Evolutionary conservation across 2,113 vertebrate genomes (phyloP), one percentile per base, ranked within the genome.

Genomic region (Miniopterus natalensis): DNA sequence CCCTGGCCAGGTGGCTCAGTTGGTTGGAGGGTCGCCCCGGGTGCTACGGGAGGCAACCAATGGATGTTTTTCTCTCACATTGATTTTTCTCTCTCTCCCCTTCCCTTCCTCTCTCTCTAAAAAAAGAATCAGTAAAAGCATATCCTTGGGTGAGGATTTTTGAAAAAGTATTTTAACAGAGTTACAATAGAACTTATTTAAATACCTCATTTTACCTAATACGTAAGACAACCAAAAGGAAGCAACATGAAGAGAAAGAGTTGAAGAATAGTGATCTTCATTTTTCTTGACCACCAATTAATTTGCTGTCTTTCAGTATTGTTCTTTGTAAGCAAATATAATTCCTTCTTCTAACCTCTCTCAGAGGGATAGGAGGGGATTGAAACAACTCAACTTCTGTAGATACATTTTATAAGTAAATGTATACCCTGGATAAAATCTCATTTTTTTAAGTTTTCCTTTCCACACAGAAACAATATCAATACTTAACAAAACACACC

Each of bases 361-460:
- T 47, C 36, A 87, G 42, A 77, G 42, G 25, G 20, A 66, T 0
- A 55, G 40, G 31, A 2, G 20, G 47, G 14, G n/a, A 59, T 13
- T 75, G 80, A 80, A 92, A 55, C 29, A 47, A 70, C 29, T 78
- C 47, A 83, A 21, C 13, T 79, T 81, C 42, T 68, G 20, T 6
- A 86, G 12, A 25, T 15, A 84, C 3, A 68, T 45, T 68, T 87
- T 84, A 70, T 66, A 80, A 90, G 79, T 90, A 88, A 83, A 59
- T 70, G 4, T 47, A 49, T 57, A 27, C 3, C 12, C 13, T 21
- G 25, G 49, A 79, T 5, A 92, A 95, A 92, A 63, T 29, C 27
- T 45, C 47, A 65, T 63, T 88, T 66, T n/a, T 87, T 75, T 80
- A 93, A 49, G 2, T 57, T 92, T 80, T 80, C 15, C 29, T 87